Evolutionary conservation across 2,888 invertebrate genomes (phyloP).

Genomic region (Petrolisthes cinctipes): DNA sequence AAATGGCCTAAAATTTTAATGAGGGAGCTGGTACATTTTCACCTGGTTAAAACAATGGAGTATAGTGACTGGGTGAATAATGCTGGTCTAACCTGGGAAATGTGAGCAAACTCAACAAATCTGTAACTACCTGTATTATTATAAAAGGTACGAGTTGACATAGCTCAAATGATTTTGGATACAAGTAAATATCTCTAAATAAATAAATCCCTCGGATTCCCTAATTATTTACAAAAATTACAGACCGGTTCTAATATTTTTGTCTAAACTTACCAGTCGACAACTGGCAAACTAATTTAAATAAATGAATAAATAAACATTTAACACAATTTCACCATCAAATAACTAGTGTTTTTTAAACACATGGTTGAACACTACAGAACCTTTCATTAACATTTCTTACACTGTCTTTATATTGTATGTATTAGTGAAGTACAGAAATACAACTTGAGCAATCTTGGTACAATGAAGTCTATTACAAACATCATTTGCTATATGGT

Average conservation of each 20-base stretch:
- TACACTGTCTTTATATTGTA: too few relatives aligned
- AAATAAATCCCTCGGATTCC: neutral
- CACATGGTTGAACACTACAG: neutral
- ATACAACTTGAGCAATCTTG: constrained; percentile 1
- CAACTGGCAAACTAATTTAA: neutral
- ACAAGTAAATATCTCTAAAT: constrained; percentile 9
- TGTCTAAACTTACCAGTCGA: neutral
- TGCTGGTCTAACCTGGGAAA: constrained; percentile 1
- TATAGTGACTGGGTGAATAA: neutral
- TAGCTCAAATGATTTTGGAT: constrained; percentile 8
- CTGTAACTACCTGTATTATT: constrained; percentile 11
- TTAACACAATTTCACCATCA: neutral
- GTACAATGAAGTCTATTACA: neutral
- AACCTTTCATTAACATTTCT: neutral
- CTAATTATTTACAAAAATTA: neutral
- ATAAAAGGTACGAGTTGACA: neutral
- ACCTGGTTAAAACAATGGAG: too few relatives aligned
- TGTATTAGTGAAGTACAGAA: neutral
- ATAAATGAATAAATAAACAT: neutral
- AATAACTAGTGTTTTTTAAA: neutral
- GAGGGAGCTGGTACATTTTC: too few relatives aligned
- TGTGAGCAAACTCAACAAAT: constrained; percentile 7
- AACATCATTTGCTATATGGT: neutral
- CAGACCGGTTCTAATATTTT: neutral
- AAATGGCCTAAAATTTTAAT: too few relatives aligned